Evolutionary conservation across 2,113 vertebrate species (phyloP).

Genomic region (Hassar affinis): DNA sequence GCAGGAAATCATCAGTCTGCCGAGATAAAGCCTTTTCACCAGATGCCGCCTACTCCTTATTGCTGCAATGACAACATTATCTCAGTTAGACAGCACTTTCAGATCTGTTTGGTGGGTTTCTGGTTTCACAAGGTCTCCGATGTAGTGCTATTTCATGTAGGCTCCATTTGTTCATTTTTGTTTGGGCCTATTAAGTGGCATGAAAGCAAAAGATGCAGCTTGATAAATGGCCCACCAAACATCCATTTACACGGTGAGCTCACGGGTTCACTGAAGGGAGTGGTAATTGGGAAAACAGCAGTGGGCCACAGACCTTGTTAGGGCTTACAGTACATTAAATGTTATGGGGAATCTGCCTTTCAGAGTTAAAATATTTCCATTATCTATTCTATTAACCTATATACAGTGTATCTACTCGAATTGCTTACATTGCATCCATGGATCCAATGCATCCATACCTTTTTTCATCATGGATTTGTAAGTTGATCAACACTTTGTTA

Average conservation of each 20-base stretch:
- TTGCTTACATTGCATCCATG: background rate
- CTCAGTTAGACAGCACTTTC: background rate
- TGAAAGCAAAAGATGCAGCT: background rate
- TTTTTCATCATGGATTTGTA: background rate
- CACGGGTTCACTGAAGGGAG: too few species aligned
- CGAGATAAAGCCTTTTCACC: conserved; percentile 19
- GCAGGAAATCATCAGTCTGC: conserved; percentile 18
- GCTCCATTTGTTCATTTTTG: background rate
- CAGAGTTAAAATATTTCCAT: background rate
- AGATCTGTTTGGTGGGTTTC: background rate
- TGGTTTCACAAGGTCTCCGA: background rate
- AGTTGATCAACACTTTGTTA: background rate
- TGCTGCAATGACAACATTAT: conserved; percentile 3
- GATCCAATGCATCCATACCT: background rate
- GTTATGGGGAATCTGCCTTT: background rate
- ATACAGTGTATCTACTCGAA: background rate
- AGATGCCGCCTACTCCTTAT: conserved; percentile 6
- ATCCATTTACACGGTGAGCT: background rate
- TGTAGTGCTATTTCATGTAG: background rate
- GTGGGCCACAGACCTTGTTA: background rate
- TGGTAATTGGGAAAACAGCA: background rate
- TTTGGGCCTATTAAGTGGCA: background rate
- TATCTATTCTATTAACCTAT: background rate
- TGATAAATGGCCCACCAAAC: background rate
- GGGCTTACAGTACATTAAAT: background rate